These are phyloP conservation scores for Capitulum mitella DNA, from an alignment of 2,888 invertebrate species.

Conservation along the genomic window DNA sequence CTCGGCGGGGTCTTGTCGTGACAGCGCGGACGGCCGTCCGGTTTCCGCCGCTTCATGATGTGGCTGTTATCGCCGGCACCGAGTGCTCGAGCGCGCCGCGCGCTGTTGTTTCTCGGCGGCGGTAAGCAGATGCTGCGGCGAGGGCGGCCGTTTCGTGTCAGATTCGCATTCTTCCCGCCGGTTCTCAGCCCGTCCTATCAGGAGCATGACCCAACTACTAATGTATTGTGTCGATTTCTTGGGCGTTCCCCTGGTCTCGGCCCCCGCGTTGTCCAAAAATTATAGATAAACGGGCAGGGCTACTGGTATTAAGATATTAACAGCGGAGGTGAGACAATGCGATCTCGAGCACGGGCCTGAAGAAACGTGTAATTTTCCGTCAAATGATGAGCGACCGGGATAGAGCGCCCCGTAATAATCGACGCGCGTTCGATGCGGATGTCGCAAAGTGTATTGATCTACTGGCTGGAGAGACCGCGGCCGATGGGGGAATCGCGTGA, in stretches of 20 bases:
- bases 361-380: not conserved
- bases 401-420: not conserved
- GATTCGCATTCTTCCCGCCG: not conserved
- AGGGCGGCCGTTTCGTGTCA: not conserved
- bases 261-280: constrained; percentile 19
- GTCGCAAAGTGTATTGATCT: not conserved
- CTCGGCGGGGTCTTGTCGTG: no score
- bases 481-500: constrained; percentile 7
- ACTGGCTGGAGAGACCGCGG: not conserved
- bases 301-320: constrained; percentile 24
- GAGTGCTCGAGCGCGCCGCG: no score
- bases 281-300: constrained; percentile 1
- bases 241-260: not conserved
- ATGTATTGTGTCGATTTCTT: constrained; percentile 9
- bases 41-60: no score
- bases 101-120: not conserved
- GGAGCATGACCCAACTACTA: not conserved
- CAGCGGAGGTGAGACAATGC: constrained; percentile 12
- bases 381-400: not conserved
- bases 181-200: constrained; percentile 4
- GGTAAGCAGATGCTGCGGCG: not conserved
- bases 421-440: not conserved
- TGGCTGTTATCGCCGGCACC: no score
- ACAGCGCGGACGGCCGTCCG: no score
- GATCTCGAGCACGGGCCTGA: not conserved